Evolutionary conservation across 1,140 invertebrate genomes (phyloP), one percentile per base, ranked within the genome.

Genomic region (Grapholita molesta): DNA sequence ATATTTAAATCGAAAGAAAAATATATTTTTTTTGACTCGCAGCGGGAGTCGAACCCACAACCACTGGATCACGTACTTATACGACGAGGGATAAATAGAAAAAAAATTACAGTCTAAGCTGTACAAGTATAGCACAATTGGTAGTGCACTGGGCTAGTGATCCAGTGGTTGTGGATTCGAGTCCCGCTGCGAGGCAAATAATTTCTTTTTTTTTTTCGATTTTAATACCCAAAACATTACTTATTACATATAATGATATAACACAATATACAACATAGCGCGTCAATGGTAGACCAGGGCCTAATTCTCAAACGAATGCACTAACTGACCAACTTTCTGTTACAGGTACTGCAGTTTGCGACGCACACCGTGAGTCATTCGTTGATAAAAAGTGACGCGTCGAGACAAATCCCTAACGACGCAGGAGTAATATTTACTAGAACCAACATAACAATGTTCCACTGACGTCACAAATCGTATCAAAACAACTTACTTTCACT

Each of bases 341-440:
- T 90, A 64, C 88, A 90, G 88, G 88, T 90, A 90, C 84, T 80
- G 87, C 88, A 85, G 81, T 85, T 78, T 83, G 76, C 85, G 80
- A 75, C 78, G 78, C 72, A 78, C 80, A 82, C 80, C 76, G 88
- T 90, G 85, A 90, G 88, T 90, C 82, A 82, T 72, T 38, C 61
- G 70, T 70, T 70, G 68, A 74, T 79, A 82, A 79, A n/a, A 83
- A 28, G 76, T 80, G 77, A 76, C 79, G 83, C 76, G 72, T 74
- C 67, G 67, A 80, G 82, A 83, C 80, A 73, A 79, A 80, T 77
- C 71, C 42, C 25, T 28, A 61, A 61, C 55, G 55, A 48, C 42
- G 42, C 42, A 18, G 38, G 15, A 48, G 42, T 21, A 48, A 4
- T 7, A 48, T 48, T 48, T 48, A 48, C 42, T 48, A 48, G 42